Evolutionary conservation across 2,888 invertebrate genomes (phyloP), one percentile per base, ranked within the genome.

Genomic region (Acholoe squamosa): DNA sequence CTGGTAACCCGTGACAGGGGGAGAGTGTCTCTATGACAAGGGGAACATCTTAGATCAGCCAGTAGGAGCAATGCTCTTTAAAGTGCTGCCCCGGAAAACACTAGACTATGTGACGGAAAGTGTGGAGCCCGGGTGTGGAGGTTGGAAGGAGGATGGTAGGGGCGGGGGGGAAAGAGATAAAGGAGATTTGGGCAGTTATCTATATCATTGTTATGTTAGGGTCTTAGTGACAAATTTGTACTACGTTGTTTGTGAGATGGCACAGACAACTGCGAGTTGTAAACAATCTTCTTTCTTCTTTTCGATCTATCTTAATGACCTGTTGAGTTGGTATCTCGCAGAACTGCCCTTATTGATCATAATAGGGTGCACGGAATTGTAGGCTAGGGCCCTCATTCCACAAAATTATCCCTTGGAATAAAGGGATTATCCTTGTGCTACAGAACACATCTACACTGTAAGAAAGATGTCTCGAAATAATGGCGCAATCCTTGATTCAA

Each of bases 1-100:
- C 5, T 61, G 61, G 61, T 61, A 12, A 61, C 61, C 19, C 22
- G 1, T 61, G 71, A 71, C 71, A 71, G 14, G 14, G n/a, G 0
- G 28, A n/a, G 71, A 25, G 71, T 14, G 25, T 28, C 31, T 71
- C 71, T 71, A 71, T 71, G 71, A 25, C 71, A 28, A 14, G 5
- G 14, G 71, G 71, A 71, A 5, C 28, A 71, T 71, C 71, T 71
- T 71, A 71, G 25, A 71, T 71, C 71, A 61, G 61, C 61, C 12
- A n/a, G 14, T 28, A 71, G 25, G 28, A 71, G 71, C 3, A 71
- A 25, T 71, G 5, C 19, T 28, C 71, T 25, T 7, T 14, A 22
- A n/a, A n/a, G n/a, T n/a, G n/a, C 71, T n/a, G 19, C 61, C 19
- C 71, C 71, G 71, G 71, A 71, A 71, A 71, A 28, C 28, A 28